Conservation (phyloP, 92 coral and sea anemone genomes). For the Isaurus tuberculatus region DNA sequence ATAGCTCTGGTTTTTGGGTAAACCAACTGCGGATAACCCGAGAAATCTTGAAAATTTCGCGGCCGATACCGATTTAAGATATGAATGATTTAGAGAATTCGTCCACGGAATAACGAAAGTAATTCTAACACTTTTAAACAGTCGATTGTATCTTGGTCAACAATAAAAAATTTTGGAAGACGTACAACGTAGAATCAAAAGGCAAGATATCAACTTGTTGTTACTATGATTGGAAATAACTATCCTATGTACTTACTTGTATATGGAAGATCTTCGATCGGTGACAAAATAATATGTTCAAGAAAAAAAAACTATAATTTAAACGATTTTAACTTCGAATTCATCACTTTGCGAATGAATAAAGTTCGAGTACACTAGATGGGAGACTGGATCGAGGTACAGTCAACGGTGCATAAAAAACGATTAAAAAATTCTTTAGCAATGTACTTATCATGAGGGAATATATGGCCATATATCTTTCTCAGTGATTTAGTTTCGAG, state of each 20-base stretch:
- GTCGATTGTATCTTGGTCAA: neutral
- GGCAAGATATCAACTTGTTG: neutral
- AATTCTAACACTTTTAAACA: neutral
- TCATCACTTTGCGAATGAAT: conserved; percentile 9
- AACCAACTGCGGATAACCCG: neutral
- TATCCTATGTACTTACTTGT: conserved; percentile 17
- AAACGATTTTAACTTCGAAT: neutral
- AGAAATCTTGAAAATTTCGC: conserved; percentile 17
- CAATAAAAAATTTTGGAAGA: neutral
- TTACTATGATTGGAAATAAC: neutral
- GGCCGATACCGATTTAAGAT: conserved; percentile 25
- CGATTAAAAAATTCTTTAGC: too few species aligned
- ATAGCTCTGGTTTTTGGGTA: neutral
- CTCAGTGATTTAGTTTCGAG: too few species aligned
- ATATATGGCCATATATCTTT: too few species aligned
- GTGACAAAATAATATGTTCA: neutral
- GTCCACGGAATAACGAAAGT: neutral
- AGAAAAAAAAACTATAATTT: too few species aligned
- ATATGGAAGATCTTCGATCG: neutral
- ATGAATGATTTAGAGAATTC: conserved; percentile 22
- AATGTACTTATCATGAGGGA: too few species aligned
- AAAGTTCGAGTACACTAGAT: neutral
- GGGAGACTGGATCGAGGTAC: conserved; percentile 41
- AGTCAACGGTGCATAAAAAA: too few species aligned
- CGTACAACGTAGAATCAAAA: neutral